phyloP scores from a whole-genome alignment of 2,113 vertebrate genomes.

The Vicugna pacos region DNA sequence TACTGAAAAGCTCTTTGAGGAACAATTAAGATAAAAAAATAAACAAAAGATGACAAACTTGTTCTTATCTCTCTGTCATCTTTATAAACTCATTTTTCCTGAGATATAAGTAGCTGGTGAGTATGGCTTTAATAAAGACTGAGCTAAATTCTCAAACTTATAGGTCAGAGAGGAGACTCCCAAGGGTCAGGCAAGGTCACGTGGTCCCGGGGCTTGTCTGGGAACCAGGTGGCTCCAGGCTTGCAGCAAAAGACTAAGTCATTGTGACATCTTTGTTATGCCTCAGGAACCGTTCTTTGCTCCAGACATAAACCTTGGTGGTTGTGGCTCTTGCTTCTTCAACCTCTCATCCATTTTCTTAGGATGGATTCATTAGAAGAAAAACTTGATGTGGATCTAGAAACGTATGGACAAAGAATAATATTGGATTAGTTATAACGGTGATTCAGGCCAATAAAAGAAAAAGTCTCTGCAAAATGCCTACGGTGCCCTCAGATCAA shows the following conservation, averaged over 20 bases:
- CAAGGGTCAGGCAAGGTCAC: too few species aligned
- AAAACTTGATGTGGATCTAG: neutral
- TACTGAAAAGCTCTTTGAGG: neutral
- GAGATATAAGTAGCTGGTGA: neutral
- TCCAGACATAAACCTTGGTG: neutral
- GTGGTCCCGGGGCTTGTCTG: neutral
- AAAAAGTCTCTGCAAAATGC: neutral
- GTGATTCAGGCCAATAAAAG: neutral
- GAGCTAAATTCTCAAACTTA: neutral
- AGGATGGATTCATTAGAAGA: neutral
- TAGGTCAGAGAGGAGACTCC: neutral
- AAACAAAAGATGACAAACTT: neutral
- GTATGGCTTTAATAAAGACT: neutral
- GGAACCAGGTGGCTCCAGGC: neutral
- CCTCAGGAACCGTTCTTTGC: neutral
- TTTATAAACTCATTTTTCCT: neutral
- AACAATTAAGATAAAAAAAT: neutral
- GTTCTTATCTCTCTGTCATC: neutral
- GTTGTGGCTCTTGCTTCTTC: neutral
- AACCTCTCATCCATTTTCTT: neutral
- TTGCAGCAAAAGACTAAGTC: neutral
- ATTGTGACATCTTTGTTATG: neutral
- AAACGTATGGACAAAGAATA: conserved; percentile 24
- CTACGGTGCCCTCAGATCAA: neutral
- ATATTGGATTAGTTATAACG: conserved; percentile 31